A percentile compares a stretch with the other conserved stretches of the same genome.
These are phyloP conservation scores for Sardinella longiceps DNA, from an alignment of 2,797 vertebrate species.

Conservation along the genomic window DNA sequence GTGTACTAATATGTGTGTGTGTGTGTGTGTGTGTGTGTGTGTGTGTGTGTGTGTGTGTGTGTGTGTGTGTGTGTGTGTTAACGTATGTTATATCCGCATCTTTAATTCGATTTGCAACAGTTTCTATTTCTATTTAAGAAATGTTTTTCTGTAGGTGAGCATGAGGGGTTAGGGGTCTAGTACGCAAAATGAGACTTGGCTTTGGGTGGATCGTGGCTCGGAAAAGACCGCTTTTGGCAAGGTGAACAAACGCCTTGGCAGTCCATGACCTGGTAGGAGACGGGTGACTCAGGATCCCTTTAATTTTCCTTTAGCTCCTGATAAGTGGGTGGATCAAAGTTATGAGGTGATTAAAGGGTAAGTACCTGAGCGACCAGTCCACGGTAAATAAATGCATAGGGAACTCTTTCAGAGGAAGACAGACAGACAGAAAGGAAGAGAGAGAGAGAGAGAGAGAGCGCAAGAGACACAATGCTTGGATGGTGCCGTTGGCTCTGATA, in stretches of 20 bases:
- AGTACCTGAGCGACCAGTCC: constrained; percentile 43
- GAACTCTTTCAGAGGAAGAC: constrained; percentile 48
- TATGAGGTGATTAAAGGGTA: constrained; percentile 74
- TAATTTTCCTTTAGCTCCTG: constrained; percentile 62
- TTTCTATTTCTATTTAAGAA: background rate
- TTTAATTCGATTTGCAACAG: background rate
- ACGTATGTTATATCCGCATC: background rate
- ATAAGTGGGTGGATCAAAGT: constrained; percentile 76
- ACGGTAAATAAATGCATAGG: constrained; percentile 51
- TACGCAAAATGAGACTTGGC: background rate
- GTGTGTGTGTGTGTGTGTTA: background rate
- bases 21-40: background rate
- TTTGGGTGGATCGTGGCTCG: constrained; percentile 49
- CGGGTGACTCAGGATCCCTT: constrained; percentile 64
- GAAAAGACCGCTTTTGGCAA: constrained; percentile 47
- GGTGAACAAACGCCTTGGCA: constrained; percentile 53
- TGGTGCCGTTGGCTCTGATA: constrained; percentile 25
- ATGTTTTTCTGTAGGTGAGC: background rate
- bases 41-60: background rate
- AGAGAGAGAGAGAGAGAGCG: background rate
- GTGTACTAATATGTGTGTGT: background rate
- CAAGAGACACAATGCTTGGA: background rate
- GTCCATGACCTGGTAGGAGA: constrained; percentile 67
- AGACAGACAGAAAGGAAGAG: background rate
- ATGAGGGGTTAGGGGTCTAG: background rate